These are phyloP conservation scores for Allobates femoralis DNA, from an alignment of 2,797 vertebrate genomes.

Conservation along the genomic window DNA sequence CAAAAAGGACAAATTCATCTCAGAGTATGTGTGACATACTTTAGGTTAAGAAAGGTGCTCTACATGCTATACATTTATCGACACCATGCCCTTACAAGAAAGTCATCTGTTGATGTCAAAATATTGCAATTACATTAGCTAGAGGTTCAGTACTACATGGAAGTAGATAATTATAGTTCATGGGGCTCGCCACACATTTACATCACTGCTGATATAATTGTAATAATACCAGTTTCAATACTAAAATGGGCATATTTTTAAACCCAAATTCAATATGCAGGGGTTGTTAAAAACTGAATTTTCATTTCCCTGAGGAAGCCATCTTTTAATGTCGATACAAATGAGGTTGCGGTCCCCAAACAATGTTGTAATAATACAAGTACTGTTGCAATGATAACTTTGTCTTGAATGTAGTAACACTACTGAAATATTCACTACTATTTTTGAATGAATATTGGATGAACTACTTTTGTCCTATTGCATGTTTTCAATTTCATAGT, in stretches of 20 bases:
- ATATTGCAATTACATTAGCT: neutral
- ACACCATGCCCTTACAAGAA: neutral
- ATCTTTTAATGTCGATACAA: no score
- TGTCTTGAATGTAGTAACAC: no score
- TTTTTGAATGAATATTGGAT: no score
- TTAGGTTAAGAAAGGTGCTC: neutral
- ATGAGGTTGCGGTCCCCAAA: no score
- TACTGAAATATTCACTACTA: no score
- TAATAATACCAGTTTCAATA: neutral
- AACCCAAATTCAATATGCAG: neutral
- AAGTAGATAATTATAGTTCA: neutral
- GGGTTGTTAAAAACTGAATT: no score
- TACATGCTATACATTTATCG: neutral
- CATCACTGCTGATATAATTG: neutral
- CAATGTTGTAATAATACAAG: no score
- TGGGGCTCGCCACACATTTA: neutral
- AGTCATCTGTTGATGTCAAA: neutral
- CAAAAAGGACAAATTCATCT: constrained; percentile 19
- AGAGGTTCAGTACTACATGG: neutral
- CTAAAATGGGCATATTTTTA: neutral
- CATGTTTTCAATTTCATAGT: no score
- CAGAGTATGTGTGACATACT: constrained; percentile 28
- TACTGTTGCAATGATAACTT: no score
- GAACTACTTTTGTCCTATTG: no score
- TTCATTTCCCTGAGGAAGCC: no score